Evolutionary conservation across 1,140 invertebrate genomes (phyloP), one percentile per base, ranked within the genome.

Genomic region (Habropoda laboriosa): DNA sequence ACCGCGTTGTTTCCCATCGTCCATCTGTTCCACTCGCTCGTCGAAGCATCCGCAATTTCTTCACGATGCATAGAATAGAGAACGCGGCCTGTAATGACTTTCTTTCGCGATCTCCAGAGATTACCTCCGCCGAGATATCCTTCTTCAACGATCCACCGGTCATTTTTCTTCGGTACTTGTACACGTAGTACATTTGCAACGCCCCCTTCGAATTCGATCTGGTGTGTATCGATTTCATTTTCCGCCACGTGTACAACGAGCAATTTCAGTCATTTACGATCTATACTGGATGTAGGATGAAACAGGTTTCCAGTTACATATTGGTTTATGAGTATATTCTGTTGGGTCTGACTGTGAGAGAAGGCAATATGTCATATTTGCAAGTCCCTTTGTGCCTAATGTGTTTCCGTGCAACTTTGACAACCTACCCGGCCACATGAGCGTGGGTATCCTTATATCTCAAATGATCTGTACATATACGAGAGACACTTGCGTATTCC

Each of bases 11-110:
- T 72, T 60, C 49, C 53, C 30, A 80, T 82, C 78, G 40, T 13
- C 53, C 68, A 82, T 79, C 68, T 79, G 76, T 70, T 70, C 72
- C 57, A 38, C 61, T 76, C 30, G 40, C 24, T n/a, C n/a, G n/a
- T 45, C 47, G 18, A 32, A 21, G 57, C 49, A n/a, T 18, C 0
- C 21, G 47, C 51, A 47, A 78, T 77, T 79, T 72, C 63, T 42
- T 57, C 38, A 3, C n/a, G 51, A 66, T 10, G 32, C 40, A n/a
- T n/a, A 24, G 63, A 57, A 38, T 38, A 47, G 30, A 47, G 30
- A 76, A 35, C 64, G 51, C 38, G 68, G 45, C 30, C 51, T n/a
- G 47, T 79, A 58, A 79, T 49, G 60, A 42, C 24, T 66, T 74
- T 77, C 70, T 64, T 79, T 32, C 24, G 18, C 38, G 18, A 40